Conservation (phyloP, 2,113 vertebrate species). For the Lagopus muta region DNA sequence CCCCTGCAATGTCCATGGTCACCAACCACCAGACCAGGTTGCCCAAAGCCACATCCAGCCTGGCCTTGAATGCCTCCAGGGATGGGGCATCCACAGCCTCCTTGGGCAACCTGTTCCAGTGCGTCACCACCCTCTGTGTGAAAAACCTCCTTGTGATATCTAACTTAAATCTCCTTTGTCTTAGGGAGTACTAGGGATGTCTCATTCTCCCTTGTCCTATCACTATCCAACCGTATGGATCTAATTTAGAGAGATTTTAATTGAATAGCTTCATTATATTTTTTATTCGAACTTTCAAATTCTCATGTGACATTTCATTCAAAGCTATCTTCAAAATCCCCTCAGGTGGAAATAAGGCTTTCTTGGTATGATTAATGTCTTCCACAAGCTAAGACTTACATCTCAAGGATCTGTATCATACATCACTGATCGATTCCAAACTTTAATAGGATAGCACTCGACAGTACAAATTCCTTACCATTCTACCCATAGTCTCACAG, state of each 20-base stretch:
- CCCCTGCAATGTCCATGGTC: no score
- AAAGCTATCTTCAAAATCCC: not conserved
- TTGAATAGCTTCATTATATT: not conserved
- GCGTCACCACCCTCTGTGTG: no score
- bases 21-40: no score
- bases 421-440: not conserved
- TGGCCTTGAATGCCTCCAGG: no score
- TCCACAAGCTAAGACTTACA: fast-evolving
- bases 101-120: no score
- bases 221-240: no score
- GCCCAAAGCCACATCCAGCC: no score
- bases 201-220: no score
- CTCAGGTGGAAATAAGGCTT: not conserved
- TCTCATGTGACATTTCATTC: fast-evolving
- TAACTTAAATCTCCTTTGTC: no score
- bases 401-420: not conserved
- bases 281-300: not conserved
- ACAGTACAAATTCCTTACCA: not conserved
- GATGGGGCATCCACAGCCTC: no score
- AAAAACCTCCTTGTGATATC: no score
- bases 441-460: not conserved
- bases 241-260: not conserved
- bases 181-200: no score
- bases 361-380: not conserved
- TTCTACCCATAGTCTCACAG: not conserved